phyloP scores from a whole-genome alignment of 2,797 vertebrate species.

The Myripristis murdjan region DNA sequence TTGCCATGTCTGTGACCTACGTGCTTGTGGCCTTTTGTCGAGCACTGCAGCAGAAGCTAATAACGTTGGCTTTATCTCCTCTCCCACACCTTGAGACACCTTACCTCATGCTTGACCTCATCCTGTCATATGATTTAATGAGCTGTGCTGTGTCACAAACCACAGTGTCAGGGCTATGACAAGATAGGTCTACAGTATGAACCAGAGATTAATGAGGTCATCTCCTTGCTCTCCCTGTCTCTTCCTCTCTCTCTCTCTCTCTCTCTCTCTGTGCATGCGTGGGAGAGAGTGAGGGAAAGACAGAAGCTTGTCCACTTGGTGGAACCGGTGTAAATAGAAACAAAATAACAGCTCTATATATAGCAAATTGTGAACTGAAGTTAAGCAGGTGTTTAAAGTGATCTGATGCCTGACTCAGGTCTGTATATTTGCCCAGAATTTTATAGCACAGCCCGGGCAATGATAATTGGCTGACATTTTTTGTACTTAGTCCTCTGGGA shows the following conservation, averaged over 20 bases:
- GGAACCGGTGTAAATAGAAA: slow-evolving; percentile 60
- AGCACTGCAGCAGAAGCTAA: slow-evolving; percentile 36
- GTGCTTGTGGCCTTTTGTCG: slow-evolving; percentile 37
- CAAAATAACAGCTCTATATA: slow-evolving; percentile 62
- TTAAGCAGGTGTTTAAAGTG: slow-evolving; percentile 1
- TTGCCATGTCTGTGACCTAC: slow-evolving; percentile 61
- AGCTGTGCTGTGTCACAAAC: slow-evolving; percentile 75
- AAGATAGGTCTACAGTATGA: slow-evolving; percentile 67
- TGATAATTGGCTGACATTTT: slow-evolving; percentile 65
- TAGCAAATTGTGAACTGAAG: slow-evolving; percentile 32
- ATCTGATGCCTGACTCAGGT: slow-evolving; percentile 37
- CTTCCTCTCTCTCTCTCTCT: neutral
- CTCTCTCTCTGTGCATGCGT: neutral
- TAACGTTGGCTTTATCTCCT: slow-evolving; percentile 71
- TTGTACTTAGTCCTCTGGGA: slow-evolving; percentile 43
- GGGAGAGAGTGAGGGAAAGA: slow-evolving; percentile 33
- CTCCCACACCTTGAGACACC: slow-evolving; percentile 73
- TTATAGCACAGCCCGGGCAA: slow-evolving; percentile 35
- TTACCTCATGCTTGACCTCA: slow-evolving; percentile 77
- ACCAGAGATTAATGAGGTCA: slow-evolving; percentile 83
- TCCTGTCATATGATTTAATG: slow-evolving; percentile 83
- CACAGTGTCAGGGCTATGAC: slow-evolving; percentile 70
- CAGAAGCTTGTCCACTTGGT: slow-evolving; percentile 63
- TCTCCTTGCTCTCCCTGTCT: slow-evolving; percentile 44
- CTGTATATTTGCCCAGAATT: slow-evolving; percentile 52